phyloP scores from a whole-genome alignment of 2,888 invertebrate species.

The Acrobasis suavella region DNA sequence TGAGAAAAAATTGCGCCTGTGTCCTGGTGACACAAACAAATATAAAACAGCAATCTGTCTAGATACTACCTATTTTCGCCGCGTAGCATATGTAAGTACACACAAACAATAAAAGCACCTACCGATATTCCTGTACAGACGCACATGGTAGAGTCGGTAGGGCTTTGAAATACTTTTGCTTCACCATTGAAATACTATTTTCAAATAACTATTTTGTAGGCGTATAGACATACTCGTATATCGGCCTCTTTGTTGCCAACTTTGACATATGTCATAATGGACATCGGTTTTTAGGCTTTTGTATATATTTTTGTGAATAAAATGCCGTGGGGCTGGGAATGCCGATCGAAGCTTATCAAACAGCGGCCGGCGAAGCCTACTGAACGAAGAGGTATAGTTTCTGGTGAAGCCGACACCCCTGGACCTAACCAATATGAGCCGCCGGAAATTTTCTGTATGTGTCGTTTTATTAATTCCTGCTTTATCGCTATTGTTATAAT shows the following conservation, averaged over 20 bases:
- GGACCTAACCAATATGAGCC: conserved; percentile 56
- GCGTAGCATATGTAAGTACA: no score
- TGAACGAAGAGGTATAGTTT: conserved; percentile 37
- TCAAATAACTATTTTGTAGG: not conserved
- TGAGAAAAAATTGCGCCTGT: no score
- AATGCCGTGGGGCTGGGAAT: conserved; percentile 70
- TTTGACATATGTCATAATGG: conserved; percentile 18
- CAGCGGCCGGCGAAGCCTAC: conserved; percentile 57
- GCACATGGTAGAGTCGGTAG: no score
- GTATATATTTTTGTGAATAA: conserved; percentile 7
- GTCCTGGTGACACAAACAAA: no score
- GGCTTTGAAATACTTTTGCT: no score
- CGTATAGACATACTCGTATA: conserved; percentile 25
- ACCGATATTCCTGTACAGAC: no score
- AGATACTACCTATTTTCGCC: no score
- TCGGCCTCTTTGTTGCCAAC: conserved; percentile 11
- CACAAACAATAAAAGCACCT: no score
- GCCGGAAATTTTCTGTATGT: conserved; percentile 59
- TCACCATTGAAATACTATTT: no score
- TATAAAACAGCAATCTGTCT: no score
- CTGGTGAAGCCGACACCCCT: conserved; percentile 39
- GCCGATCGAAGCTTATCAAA: conserved; percentile 57
- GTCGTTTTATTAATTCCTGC: not conserved
- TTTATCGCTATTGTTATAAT: no score
- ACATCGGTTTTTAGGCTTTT: conserved; percentile 1